phyloP scores from a whole-genome alignment of 2,797 vertebrate species.

The Sylvilagus floridanus region DNA sequence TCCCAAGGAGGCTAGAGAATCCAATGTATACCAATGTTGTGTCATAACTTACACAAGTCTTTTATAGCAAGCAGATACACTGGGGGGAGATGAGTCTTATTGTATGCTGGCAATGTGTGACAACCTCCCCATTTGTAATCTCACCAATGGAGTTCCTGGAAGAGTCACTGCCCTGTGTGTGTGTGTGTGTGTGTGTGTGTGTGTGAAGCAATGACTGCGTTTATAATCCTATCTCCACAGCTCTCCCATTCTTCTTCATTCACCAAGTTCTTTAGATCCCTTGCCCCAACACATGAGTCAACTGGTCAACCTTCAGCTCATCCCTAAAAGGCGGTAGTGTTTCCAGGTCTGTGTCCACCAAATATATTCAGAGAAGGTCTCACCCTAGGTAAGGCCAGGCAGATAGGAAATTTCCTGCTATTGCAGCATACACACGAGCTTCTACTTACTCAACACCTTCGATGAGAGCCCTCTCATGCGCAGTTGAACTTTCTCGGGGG shows the following conservation, averaged over 20 bases:
- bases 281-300: neutral
- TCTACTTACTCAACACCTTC: constrained; percentile 8
- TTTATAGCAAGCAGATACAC: neutral
- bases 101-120: neutral
- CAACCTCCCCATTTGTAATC: neutral
- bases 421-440: neutral
- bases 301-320: neutral
- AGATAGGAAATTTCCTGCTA: neutral
- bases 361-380: neutral
- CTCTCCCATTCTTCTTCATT: neutral
- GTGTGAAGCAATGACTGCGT: neutral
- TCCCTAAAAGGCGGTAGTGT: neutral
- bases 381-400: neutral
- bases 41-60: neutral
- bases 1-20: neutral
- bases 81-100: neutral
- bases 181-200: neutral
- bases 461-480: neutral
- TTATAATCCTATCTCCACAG: neutral
- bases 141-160: neutral
- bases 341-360: neutral
- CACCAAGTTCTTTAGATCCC: neutral
- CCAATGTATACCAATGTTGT: neutral
- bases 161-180: neutral
- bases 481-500: neutral